phyloP scores from a whole-genome alignment of 2,888 invertebrate species.

The Rhodophaea formosa region DNA sequence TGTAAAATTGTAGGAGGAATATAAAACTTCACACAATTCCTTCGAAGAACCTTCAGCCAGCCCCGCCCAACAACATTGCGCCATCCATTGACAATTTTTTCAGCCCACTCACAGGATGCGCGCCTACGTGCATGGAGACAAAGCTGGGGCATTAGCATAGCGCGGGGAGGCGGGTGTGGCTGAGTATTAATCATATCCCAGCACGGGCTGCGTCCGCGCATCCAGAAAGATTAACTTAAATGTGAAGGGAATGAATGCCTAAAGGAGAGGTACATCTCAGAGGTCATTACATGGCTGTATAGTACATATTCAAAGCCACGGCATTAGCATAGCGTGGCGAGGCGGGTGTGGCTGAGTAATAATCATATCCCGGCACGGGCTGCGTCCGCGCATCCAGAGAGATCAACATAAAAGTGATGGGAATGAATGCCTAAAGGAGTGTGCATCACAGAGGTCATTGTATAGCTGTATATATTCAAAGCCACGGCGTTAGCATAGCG shows the following conservation, averaged over 20 bases:
- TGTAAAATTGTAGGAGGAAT: no score
- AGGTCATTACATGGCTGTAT: no score
- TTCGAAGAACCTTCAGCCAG: not conserved
- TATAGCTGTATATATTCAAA: no score
- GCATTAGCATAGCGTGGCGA: constrained; percentile 20
- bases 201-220: constrained; percentile 53
- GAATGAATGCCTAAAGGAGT: constrained; percentile 14
- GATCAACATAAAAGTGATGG: not conserved
- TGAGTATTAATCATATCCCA: constrained; percentile 59
- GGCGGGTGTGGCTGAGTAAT: constrained; percentile 56
- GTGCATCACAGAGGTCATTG: not conserved
- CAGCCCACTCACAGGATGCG: constrained; percentile 64
- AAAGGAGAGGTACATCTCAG: constrained; percentile 6
- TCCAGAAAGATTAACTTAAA: not conserved
- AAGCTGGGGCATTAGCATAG: constrained; percentile 37
- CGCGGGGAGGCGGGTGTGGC: constrained; percentile 46
- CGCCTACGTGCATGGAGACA: constrained; percentile 67
- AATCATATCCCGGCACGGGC: constrained; percentile 62
- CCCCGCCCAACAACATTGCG: constrained; percentile 35
- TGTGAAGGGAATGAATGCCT: not conserved
- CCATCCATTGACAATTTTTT: constrained; percentile 57
- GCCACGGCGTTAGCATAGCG: constrained; percentile 30
- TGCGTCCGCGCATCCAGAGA: constrained; percentile 37
- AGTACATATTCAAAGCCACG: constrained; percentile 59
- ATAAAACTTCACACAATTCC: not conserved